A percentile compares a stretch with the other conserved stretches of the same genome.
phyloP scores from a whole-genome alignment of 2,797 vertebrate genomes.

The Phrynocephalus guinanensis region DNA sequence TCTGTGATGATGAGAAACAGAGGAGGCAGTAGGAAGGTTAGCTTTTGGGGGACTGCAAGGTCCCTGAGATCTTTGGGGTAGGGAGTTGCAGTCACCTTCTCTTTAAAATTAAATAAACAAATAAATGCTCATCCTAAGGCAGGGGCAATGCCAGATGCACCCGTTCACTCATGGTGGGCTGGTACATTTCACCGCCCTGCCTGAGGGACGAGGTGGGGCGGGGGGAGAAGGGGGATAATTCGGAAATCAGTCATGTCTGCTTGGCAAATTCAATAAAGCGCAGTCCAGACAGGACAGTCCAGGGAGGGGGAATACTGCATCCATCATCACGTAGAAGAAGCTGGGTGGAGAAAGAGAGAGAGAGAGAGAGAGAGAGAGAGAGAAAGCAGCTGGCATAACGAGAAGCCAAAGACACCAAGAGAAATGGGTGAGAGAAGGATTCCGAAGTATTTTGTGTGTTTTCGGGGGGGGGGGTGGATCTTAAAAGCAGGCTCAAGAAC shows the following conservation, averaged over 20 bases:
- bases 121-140: conserved; percentile 80
- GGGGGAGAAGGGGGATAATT: conserved; percentile 63
- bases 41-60: not conserved
- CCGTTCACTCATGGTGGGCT: conserved; percentile 81
- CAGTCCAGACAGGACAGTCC: conserved; percentile 82
- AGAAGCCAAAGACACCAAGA: not conserved
- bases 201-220: conserved; percentile 19
- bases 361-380: conserved; percentile 28
- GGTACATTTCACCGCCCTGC: conserved; percentile 80
- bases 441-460: not conserved
- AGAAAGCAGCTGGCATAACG: conserved; percentile 40
- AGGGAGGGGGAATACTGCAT: conserved; percentile 83
- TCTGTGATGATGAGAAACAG: not conserved
- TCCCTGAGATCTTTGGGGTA: not conserved
- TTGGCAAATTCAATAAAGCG: conserved; percentile 71
- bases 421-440: not conserved
- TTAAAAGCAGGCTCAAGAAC: not conserved
- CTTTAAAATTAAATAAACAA: conserved; percentile 14
- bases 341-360: conserved; percentile 37
- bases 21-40: too few species aligned
- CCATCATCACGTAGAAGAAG: conserved; percentile 75
- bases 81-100: not conserved
- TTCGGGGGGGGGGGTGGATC: not conserved
- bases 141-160: conserved; percentile 83
- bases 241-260: conserved; percentile 75